Evolutionary conservation across 2,113 vertebrate species (phyloP), one percentile per base, ranked within the genome.

Genomic region (Mobula hypostoma): DNA sequence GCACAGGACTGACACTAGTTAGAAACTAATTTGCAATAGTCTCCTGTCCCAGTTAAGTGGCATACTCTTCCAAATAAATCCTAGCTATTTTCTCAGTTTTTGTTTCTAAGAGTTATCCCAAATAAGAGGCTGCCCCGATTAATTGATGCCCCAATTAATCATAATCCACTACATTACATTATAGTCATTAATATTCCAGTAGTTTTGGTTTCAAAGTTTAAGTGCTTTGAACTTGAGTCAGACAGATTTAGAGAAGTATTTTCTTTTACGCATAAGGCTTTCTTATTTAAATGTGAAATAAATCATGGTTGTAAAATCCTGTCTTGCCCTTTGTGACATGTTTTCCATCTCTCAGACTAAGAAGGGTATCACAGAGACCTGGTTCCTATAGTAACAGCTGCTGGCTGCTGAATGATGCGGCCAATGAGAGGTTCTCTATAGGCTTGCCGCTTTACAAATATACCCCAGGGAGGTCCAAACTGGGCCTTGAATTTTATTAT

Each of bases 331-430:
- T 76, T 93, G 70, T 74, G 91, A 93, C 91, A 40, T 93, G 68
- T 93, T 93, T 93, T 93, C 91, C 91, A 72, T 93, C 72, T 70
- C 66, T 93, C 70, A 74, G 70, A 74, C 40, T 68, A 93, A 74
- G 36, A 74, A 93, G 91, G 87, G 68, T 93, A 76, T 93, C 70
- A 7, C 19, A 29, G 91, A 68, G 91, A 93, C 68, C 68, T 29
- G 91, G 91, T 93, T 93, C 68, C 91, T 70, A 93, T 74, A 74
- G 91, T 74, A 74, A 93, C 91, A 93, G 36, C 68, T 74, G 91
- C 70, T 74, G 91, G 68, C 7, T 93, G 91, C 36, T 92, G 91
- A 93, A 74, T 27, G 91, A 93, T 93, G 91, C 12, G 4, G 70
- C 91, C 36, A 48, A 74, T 48, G 70, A 40, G 36, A 56, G 70